phyloP scores from a whole-genome alignment of 2,113 vertebrate species.

The Semnopithecus entellus region DNA sequence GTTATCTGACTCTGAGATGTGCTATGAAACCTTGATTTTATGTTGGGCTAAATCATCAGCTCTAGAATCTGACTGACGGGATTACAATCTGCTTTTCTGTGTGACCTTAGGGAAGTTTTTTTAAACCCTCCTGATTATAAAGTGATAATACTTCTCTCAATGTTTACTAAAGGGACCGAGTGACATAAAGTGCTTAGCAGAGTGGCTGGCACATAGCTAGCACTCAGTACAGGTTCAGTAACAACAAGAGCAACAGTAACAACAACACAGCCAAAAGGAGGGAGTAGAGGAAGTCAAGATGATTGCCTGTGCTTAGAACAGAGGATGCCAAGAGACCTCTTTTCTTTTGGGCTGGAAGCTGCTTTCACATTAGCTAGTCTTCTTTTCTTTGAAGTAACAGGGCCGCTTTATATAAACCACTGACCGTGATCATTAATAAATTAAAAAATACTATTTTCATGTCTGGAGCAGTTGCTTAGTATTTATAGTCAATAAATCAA shows the following conservation, averaged over 20 bases:
- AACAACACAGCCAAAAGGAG: too few relatives aligned
- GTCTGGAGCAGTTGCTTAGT: neutral
- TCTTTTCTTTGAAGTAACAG: neutral
- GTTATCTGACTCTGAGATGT: neutral
- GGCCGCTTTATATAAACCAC: neutral
- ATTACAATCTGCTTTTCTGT: neutral
- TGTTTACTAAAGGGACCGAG: neutral
- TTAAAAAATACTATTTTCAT: neutral
- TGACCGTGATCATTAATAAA: neutral
- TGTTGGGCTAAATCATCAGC: neutral
- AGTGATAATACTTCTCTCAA: neutral
- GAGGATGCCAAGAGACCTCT: neutral
- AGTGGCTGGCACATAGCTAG: neutral
- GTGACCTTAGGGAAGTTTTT: neutral
- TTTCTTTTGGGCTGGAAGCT: neutral
- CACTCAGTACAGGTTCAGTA: neutral
- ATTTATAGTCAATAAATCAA: neutral
- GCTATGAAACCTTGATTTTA: neutral
- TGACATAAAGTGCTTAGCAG: neutral
- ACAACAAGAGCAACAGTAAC: neutral
- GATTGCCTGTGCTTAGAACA: neutral
- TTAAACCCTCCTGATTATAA: neutral
- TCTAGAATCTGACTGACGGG: neutral
- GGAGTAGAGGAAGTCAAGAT: too few relatives aligned
- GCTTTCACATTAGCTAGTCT: fast-evolving